Base-by-base conservation (phyloP, 2,797 vertebrate species). In the Antrozous pallidus region DNA sequence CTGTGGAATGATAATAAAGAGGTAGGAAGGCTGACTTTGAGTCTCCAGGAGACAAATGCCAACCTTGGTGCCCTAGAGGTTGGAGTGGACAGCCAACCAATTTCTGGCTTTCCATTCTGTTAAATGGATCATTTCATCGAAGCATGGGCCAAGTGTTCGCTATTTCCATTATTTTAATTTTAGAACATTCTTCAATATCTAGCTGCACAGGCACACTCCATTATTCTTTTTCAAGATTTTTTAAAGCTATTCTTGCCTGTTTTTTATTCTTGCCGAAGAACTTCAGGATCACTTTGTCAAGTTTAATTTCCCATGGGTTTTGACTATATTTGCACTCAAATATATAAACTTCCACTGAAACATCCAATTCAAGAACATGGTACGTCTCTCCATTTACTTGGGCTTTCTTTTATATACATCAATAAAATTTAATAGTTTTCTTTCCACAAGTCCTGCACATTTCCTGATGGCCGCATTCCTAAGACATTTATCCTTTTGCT, bases 371-470 rank as follows among this genome's bases (percentile, higher is more conserved):
- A 90, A 85, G 56, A 84, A 85, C 13, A 38, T 10, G 24, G 56
- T 47, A 38, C 69, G 54, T 49, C 36, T 79, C 74, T 86, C 69
- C 56, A 67, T 65, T 93, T 90, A 61, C 49, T 88, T 67, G 65
- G 56, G 33, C 47, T 93, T 71, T 90, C 80, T 94, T 96, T 93
- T 88, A 86, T 54, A 79, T 45, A 71, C 13, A 22, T 85, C 31
- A 69, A 38, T 86, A 80, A 90, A 97, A 93, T 87, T n/a, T 85
- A 90, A 92, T 79, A 74, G 12, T 38, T 91, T 42, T 94, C 42
- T 94, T 90, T 94, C 74, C 26, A 56, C 80, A 93, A 77, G 75
- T 51, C 67, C 69, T 80, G 40, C 28, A 79, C 58, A 47, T 67
- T 80, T 89, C 40, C 56, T 93, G 18, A 36, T 51, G 54, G n/a